A percentile compares a stretch with the other conserved stretches of the same genome.
Evolutionary conservation across 1,140 invertebrate genomes (phyloP).

Genomic region (Archivesica marissinica): DNA sequence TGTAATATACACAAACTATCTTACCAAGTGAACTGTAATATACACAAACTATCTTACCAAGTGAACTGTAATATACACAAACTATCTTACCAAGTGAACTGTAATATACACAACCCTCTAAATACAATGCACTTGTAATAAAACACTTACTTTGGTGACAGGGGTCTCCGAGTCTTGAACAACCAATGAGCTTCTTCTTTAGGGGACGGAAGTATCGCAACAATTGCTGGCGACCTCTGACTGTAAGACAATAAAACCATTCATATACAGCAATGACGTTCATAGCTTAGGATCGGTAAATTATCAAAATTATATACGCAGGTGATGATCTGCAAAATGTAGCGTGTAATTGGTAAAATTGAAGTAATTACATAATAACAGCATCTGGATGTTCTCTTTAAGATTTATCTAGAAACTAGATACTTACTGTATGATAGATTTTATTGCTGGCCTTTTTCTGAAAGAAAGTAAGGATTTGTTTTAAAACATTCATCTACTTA

Average conservation of each 20-base stretch:
- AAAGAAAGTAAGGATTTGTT: constrained; percentile 61
- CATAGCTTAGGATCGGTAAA: no score
- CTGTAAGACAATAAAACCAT: constrained; percentile 70
- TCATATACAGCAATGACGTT: no score
- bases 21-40: constrained; percentile 61
- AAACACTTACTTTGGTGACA: constrained; percentile 71
- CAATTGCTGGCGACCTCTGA: constrained; percentile 82
- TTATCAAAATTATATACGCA: no score
- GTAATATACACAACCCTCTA: no score
- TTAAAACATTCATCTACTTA: no score
- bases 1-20: constrained; percentile 59
- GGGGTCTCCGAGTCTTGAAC: constrained; percentile 70
- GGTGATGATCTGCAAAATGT: no score
- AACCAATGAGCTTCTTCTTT: constrained; percentile 82
- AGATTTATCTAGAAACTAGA: no score
- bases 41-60: constrained; percentile 64
- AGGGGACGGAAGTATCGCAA: constrained; percentile 82
- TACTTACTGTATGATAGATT: constrained; percentile 82
- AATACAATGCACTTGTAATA: not conserved
- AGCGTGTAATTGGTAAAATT: no score
- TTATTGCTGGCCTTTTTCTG: constrained; percentile 82
- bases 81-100: constrained; percentile 63
- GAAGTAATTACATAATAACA: no score
- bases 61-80: constrained; percentile 56
- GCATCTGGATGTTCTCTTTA: no score